A percentile compares a stretch with the other conserved stretches of the same genome.
phyloP scores from a whole-genome alignment of 2,888 invertebrate genomes.

The Drosophila kokeensis region DNA sequence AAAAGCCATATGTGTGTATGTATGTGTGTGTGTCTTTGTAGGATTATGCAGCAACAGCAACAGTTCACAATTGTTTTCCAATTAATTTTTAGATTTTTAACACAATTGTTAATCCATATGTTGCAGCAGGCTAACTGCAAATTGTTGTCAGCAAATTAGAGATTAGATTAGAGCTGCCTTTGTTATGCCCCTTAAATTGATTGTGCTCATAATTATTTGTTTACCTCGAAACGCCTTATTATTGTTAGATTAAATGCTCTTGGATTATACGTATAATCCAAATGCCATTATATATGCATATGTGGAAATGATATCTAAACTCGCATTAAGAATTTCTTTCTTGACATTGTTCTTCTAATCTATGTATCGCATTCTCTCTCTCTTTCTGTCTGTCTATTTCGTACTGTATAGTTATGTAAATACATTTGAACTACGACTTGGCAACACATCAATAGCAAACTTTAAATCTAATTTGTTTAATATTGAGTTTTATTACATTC shows the following conservation, averaged over 20 bases:
- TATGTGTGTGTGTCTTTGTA: slow-evolving; percentile 7
- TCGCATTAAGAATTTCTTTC: neutral
- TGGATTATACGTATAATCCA: neutral
- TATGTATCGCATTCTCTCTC: too few species aligned
- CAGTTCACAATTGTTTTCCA: slow-evolving; percentile 3
- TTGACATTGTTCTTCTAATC: neutral
- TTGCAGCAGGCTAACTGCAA: slow-evolving; percentile 30
- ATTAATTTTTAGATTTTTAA: neutral
- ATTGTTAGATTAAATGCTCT: slow-evolving; percentile 16
- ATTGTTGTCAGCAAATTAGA: slow-evolving; percentile 43
- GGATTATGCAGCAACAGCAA: slow-evolving; percentile 2
- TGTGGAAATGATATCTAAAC: neutral
- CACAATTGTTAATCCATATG: slow-evolving; percentile 23
- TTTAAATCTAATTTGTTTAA: slow-evolving; percentile 20
- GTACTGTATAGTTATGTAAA: neutral
- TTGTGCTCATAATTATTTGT: slow-evolving; percentile 6
- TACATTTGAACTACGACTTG: neutral
- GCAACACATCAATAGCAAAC: too few species aligned
- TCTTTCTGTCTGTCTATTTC: neutral
- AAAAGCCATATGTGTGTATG: slow-evolving; percentile 3
- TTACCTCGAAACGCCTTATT: slow-evolving; percentile 22
- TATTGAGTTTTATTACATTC: slow-evolving; percentile 29
- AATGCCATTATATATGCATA: neutral
- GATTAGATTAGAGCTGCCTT: slow-evolving; percentile 30
- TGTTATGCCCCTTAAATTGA: slow-evolving; percentile 27